phyloP scores from a whole-genome alignment of 2,888 invertebrate species.

The Cosmorhoe ocellata region DNA sequence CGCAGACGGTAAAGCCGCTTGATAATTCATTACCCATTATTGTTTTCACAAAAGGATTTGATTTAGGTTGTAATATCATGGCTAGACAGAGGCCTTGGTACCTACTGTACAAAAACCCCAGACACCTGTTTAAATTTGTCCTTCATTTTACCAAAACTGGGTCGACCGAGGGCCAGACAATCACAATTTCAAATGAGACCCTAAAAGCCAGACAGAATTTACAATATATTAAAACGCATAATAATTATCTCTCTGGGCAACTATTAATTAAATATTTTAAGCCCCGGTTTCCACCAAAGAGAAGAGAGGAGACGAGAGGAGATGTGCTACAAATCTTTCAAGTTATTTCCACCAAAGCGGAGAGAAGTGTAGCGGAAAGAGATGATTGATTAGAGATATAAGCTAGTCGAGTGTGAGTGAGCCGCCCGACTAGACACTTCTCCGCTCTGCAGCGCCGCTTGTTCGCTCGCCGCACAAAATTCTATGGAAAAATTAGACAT shows the following conservation, averaged over 20 bases:
- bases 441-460: too few species aligned
- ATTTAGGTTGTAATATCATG: slow-evolving; percentile 44
- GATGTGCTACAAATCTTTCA: too few species aligned
- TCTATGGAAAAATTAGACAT: too few species aligned
- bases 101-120: slow-evolving; percentile 73
- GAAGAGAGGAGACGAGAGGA: too few species aligned
- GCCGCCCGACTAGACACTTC: too few species aligned
- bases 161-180: slow-evolving; percentile 75
- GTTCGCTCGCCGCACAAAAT: too few species aligned
- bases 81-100: slow-evolving; percentile 68
- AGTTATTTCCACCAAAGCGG: too few species aligned
- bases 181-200: slow-evolving; percentile 78
- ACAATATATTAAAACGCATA: slow-evolving; percentile 52
- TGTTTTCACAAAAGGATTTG: slow-evolving; percentile 31
- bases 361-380: too few species aligned
- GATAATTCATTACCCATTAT: slow-evolving; percentile 24
- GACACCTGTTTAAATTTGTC: slow-evolving; percentile 69
- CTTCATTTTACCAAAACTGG: slow-evolving; percentile 72
- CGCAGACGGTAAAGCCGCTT: slow-evolving; percentile 15
- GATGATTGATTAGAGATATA: too few species aligned
- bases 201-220: slow-evolving; percentile 50
- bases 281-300: too few species aligned
- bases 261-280: slow-evolving; percentile 28
- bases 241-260: slow-evolving; percentile 37
- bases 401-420: too few species aligned